These are phyloP conservation scores for Mustelus asterias DNA, from an alignment of 2,113 vertebrate species.

Conservation along the genomic window DNA sequence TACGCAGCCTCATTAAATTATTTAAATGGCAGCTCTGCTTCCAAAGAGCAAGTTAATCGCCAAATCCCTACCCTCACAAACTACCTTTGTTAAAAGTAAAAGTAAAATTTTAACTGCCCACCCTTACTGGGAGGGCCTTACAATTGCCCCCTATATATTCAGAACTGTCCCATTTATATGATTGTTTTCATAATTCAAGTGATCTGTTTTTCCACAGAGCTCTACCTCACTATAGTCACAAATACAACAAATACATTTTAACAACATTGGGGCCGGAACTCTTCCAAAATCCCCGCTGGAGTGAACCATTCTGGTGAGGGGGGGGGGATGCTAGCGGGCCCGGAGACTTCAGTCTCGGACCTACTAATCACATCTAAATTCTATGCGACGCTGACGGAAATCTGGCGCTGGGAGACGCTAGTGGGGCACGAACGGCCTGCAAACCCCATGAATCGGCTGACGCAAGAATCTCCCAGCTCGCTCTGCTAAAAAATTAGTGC, in stretches of 20 bases:
- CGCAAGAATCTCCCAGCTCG: too few relatives aligned
- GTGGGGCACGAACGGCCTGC: too few relatives aligned
- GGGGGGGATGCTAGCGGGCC: too few relatives aligned
- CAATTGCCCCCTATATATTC: background rate
- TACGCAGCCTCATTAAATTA: background rate
- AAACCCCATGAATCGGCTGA: too few relatives aligned
- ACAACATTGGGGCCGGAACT: background rate
- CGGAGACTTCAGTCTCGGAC: too few relatives aligned
- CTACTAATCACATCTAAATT: too few relatives aligned
- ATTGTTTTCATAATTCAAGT: background rate
- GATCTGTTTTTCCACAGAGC: background rate
- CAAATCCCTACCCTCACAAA: background rate
- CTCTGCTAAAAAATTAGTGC: too few relatives aligned
- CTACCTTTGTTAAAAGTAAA: background rate
- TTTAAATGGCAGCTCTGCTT: background rate
- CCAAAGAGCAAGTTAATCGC: background rate
- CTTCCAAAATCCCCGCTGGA: too few relatives aligned
- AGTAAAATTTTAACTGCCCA: background rate
- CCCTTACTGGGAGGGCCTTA: background rate
- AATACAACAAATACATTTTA: background rate
- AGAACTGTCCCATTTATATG: background rate
- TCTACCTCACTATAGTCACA: background rate
- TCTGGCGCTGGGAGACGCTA: too few relatives aligned
- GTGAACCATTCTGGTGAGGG: too few relatives aligned
- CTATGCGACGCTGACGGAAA: too few relatives aligned